Conservation (phyloP, 64 coral and sea anemone genomes). For the Acropora tenuis region DNA sequence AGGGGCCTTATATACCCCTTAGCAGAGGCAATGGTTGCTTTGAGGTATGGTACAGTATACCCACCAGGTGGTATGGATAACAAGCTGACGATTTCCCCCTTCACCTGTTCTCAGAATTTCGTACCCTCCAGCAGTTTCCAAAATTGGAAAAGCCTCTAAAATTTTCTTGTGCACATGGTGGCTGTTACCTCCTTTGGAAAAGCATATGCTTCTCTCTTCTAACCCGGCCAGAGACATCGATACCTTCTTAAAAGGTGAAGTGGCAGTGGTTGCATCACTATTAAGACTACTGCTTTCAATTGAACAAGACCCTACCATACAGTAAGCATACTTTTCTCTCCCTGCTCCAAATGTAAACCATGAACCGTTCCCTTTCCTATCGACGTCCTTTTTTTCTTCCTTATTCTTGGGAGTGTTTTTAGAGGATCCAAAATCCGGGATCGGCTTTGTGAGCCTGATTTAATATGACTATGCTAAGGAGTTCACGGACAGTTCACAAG, state of each 20-base stretch:
- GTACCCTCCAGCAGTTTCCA: conserved; percentile 39
- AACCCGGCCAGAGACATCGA: background rate
- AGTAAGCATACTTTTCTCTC: background rate
- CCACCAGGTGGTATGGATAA: conserved; percentile 18
- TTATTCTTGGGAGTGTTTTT: conserved; percentile 10
- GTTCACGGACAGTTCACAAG: no score
- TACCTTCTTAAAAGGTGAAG: conserved; percentile 17
- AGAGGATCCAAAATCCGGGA: no score
- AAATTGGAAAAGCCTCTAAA: conserved; percentile 24
- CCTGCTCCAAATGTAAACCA: no score
- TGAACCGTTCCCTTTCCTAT: no score
- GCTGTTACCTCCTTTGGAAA: background rate
- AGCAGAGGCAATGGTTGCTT: conserved; percentile 41
- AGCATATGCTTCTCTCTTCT: conserved; percentile 9
- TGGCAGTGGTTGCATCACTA: conserved; percentile 14
- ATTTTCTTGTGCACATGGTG: conserved; percentile 47
- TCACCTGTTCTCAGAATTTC: conserved; percentile 55
- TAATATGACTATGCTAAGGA: no score
- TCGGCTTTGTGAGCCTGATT: conserved; percentile 4
- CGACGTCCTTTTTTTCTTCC: background rate
- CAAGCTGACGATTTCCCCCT: conserved; percentile 33
- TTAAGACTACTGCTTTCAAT: no score
- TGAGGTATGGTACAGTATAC: conserved; percentile 37
- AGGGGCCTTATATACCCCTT: conserved; percentile 45
- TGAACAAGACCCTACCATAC: background rate